These are phyloP conservation scores for Sphaeramia orbicularis DNA, from an alignment of 2,797 vertebrate genomes.

Conservation along the genomic window DNA sequence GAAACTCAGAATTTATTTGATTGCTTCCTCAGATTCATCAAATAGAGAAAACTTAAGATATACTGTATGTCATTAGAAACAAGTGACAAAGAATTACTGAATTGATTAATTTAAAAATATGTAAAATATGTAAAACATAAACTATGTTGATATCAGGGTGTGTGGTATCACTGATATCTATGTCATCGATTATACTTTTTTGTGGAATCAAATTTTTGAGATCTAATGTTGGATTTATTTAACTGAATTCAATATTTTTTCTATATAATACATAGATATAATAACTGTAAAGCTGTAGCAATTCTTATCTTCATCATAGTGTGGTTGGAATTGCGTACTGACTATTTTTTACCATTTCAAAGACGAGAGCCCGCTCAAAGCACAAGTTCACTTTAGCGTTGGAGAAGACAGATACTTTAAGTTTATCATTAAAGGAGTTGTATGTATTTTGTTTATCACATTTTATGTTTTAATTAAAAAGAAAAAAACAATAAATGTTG, in stretches of 20 bases:
- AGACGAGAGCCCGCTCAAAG: not conserved
- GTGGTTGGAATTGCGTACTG: too few relatives aligned
- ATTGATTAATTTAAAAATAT: not conserved
- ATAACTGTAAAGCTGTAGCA: too few relatives aligned
- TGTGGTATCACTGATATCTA: not conserved
- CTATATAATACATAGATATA: too few relatives aligned
- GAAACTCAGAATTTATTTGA: not conserved
- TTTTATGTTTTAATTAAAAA: conserved; percentile 40
- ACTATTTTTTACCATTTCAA: not conserved
- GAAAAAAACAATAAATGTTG: conserved; percentile 51
- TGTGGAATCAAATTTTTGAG: too few relatives aligned
- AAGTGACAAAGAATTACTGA: not conserved
- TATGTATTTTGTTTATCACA: conserved; percentile 26
- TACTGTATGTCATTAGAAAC: not conserved
- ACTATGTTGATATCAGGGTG: not conserved
- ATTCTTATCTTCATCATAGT: too few relatives aligned
- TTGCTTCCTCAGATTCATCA: not conserved
- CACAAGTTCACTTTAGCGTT: conserved; percentile 25
- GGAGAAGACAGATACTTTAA: conserved; percentile 12
- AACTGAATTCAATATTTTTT: too few relatives aligned
- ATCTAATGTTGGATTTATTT: too few relatives aligned
- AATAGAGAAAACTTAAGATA: not conserved
- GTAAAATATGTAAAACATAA: not conserved
- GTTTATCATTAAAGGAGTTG: conserved; percentile 14
- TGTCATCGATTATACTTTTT: too few relatives aligned